phyloP scores from a whole-genome alignment of 1,140 invertebrate species.

The Anastrepha ludens region DNA sequence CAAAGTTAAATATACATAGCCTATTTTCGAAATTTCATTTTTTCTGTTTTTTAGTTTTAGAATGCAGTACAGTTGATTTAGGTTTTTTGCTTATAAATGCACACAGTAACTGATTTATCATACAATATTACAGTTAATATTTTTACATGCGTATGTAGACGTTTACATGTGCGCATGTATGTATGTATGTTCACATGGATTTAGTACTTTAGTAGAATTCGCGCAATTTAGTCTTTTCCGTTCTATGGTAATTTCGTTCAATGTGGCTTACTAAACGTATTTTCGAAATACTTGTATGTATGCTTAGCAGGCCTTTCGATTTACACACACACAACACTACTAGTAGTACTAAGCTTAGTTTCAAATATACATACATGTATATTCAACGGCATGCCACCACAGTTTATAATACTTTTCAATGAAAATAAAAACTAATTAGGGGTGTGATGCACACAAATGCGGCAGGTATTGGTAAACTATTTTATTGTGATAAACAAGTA shows the following conservation, averaged over 20 bases:
- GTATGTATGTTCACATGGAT: not conserved
- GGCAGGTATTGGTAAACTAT: too few species aligned
- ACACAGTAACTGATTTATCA: not conserved
- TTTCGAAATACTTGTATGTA: not conserved
- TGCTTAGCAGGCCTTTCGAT: not conserved
- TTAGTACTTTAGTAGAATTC: slow-evolving; percentile 19
- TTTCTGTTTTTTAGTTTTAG: slow-evolving; percentile 13
- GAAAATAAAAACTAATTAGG: too few species aligned
- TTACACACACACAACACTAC: not conserved
- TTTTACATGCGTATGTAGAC: not conserved
- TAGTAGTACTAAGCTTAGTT: too few species aligned
- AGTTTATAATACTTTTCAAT: too few species aligned
- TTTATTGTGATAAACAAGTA: too few species aligned
- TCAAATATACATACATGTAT: not conserved
- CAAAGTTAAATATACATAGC: not conserved
- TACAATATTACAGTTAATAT: too few species aligned
- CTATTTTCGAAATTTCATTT: not conserved
- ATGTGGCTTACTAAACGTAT: slow-evolving; percentile 29
- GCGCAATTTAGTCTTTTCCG: slow-evolving; percentile 25
- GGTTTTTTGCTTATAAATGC: not conserved
- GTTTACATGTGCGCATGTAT: not conserved
- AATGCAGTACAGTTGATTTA: slow-evolving; percentile 37
- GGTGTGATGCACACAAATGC: too few species aligned
- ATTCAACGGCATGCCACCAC: not conserved
- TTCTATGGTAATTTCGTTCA: slow-evolving; percentile 23